Evolutionary conservation across 2,888 invertebrate genomes (phyloP), one percentile per base, ranked within the genome.

Genomic region (Sphaerophoria rueppellii): DNA sequence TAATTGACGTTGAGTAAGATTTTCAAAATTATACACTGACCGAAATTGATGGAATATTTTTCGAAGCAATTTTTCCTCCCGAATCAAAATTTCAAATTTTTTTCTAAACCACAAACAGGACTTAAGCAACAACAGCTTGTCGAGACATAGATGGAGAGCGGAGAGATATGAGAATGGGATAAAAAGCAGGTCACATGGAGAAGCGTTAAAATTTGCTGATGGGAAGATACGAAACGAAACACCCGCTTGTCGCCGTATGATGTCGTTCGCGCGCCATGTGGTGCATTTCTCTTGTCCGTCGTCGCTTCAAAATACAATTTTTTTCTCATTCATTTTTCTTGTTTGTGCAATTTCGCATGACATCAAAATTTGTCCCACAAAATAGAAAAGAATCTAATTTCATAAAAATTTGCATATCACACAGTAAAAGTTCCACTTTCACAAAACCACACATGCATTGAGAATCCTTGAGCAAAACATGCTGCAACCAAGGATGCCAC

Each of bases 331-430:
- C 9, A 4, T 43, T 43, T 43, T 43, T 40, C 9, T 40, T 40
- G 40, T 52, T 61, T 48, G 48, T 58, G 6, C 55, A 54, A 14
- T 54, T 16, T 54, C 14, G 48, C 54, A 71, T 55, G 71, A 54
- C 65, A 72, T 72, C 67, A 54, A 48, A 76, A 72, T 72, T 76
- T 72, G 77, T 72, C 67, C 37, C 43, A 61, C 46, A 50, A 24
- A 67, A 77, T 24, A 46, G 48, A 48, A 61, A 67, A 72, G 65
- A 65, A 67, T 65, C 76, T 81, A 46, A 71, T 77, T 77, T 72
- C 67, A 70, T 52, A 73, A 24, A 24, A 78, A 82, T 82, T 78
- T 82, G 69, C 82, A 82, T 82, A 82, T 73, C 82, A 73, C 63
- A 50, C 48, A 57, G 48, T 55, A 46, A 40, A 34, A 48, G 48